These are phyloP conservation scores for Ataeniobius toweri DNA, from an alignment of 2,797 vertebrate species.

Conservation along the genomic window DNA sequence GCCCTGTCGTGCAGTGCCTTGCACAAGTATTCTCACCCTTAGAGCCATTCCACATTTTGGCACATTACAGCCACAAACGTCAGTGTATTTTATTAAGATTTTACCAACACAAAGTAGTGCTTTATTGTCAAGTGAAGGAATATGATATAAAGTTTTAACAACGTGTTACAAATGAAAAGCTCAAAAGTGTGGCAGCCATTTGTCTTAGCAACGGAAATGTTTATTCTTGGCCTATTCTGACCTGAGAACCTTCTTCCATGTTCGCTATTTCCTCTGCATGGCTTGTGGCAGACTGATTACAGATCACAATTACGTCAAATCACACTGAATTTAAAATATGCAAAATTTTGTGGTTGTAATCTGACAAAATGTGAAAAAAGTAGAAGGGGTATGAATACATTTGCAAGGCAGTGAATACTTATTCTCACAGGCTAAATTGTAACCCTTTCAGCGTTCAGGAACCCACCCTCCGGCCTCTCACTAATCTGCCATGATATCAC, in stretches of 20 bases:
- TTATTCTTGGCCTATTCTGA: neutral
- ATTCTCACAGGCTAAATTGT: slow-evolving; percentile 42
- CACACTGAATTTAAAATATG: neutral
- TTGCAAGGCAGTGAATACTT: slow-evolving; percentile 16
- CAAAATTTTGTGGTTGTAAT: too few relatives aligned
- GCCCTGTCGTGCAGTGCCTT: slow-evolving; percentile 1
- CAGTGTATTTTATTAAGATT: neutral
- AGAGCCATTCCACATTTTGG: neutral
- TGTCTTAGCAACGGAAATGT: too few relatives aligned
- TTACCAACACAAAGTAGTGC: neutral
- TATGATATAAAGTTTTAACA: neutral
- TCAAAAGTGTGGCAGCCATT: neutral
- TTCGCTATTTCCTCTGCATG: neutral
- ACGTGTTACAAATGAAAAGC: neutral
- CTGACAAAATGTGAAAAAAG: too few relatives aligned
- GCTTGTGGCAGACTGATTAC: neutral
- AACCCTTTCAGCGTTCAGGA: slow-evolving; percentile 56
- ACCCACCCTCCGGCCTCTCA: slow-evolving; percentile 46
- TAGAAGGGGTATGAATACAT: neutral
- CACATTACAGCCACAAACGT: neutral
- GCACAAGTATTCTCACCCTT: neutral
- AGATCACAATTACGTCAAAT: neutral
- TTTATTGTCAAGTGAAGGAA: neutral
- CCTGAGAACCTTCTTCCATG: neutral
- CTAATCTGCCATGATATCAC: slow-evolving; percentile 60